Conservation (phyloP, 2,797 vertebrate genomes). For the Capromys pilorides region DNA sequence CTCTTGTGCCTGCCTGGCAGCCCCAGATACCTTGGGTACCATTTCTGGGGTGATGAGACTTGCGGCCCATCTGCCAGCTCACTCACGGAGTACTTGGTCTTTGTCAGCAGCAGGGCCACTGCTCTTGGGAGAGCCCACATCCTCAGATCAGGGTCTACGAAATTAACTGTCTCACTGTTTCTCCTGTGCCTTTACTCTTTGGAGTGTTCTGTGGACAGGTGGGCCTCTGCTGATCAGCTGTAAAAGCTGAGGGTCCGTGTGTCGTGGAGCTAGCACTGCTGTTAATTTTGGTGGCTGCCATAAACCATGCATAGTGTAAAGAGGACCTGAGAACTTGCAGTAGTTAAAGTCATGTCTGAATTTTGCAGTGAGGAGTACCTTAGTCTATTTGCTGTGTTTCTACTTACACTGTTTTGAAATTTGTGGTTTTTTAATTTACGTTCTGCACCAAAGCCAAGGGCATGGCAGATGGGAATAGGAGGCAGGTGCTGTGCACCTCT, state of each 20-base stretch:
- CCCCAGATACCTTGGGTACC: neutral
- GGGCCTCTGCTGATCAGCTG: neutral
- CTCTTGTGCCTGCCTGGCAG: neutral
- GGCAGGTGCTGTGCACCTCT: neutral
- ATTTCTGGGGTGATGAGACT: too few relatives aligned
- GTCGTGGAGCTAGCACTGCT: accelerated
- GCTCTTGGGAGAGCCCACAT: accelerated
- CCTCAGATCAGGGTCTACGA: neutral
- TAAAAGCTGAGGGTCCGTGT: too few relatives aligned
- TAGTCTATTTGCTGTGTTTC: neutral
- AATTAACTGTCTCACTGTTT: neutral
- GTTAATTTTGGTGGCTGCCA: neutral
- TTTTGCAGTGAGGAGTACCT: neutral
- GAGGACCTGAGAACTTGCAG: neutral
- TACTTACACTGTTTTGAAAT: neutral
- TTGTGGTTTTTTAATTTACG: neutral
- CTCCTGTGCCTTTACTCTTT: neutral
- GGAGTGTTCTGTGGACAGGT: neutral
- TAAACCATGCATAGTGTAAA: neutral
- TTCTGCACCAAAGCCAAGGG: neutral
- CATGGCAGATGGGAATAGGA: accelerated
- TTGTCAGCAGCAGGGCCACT: accelerated
- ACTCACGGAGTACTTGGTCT: neutral
- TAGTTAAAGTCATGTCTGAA: neutral
- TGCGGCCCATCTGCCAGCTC: neutral